These are phyloP conservation scores for Naso thynnoides DNA, from an alignment of 2,797 vertebrate species.

Conservation along the genomic window DNA sequence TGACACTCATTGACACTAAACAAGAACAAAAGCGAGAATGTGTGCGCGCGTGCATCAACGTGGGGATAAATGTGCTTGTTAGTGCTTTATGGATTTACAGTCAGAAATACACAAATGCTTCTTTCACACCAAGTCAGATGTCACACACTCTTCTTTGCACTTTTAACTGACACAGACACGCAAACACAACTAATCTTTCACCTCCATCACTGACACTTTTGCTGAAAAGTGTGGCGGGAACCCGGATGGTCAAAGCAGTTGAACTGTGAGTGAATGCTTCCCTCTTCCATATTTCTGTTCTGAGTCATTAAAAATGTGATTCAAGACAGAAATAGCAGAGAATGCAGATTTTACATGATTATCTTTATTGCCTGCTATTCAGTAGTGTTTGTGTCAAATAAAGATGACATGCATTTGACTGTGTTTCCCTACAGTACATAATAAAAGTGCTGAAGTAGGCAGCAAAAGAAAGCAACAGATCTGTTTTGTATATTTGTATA, in stretches of 20 bases:
- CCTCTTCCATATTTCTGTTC: not conserved
- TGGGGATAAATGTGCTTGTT: slow-evolving; percentile 35
- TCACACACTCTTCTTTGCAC: slow-evolving; percentile 53
- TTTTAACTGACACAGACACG: slow-evolving; percentile 82
- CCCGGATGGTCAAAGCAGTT: slow-evolving; percentile 32
- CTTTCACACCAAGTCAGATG: slow-evolving; percentile 59
- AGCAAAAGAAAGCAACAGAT: slow-evolving; percentile 5
- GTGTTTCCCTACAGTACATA: not conserved
- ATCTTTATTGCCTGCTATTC: not conserved
- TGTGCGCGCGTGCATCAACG: slow-evolving; percentile 23
- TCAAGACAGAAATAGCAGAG: not conserved
- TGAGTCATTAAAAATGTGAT: not conserved
- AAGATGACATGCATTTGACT: not conserved
- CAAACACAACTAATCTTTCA: slow-evolving; percentile 79
- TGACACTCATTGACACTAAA: slow-evolving; percentile 24
- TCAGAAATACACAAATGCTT: slow-evolving; percentile 56
- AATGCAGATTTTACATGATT: not conserved
- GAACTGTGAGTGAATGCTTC: slow-evolving; percentile 4
- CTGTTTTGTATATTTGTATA: slow-evolving; percentile 1
- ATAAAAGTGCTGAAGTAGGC: not conserved
- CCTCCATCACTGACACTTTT: slow-evolving; percentile 55
- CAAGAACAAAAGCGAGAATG: slow-evolving; percentile 26
- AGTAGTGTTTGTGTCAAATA: not conserved
- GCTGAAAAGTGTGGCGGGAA: slow-evolving; percentile 41
- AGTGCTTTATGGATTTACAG: slow-evolving; percentile 44